Conservation (phyloP, 2,888 invertebrate species). For the Hyposoter didymator region DNA sequence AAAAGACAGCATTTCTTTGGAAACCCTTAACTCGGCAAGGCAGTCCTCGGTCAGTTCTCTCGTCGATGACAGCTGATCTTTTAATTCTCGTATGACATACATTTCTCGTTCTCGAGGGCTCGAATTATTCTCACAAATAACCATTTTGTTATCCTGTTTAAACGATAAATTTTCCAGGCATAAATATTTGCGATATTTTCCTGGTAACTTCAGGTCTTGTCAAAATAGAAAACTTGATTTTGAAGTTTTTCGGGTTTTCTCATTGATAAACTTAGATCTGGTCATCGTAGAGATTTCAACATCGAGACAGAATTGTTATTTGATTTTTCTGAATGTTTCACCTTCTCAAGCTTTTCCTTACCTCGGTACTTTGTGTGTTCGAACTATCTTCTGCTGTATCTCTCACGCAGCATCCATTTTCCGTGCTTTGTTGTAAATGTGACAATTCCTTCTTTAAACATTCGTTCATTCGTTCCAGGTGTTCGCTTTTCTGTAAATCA, state of each 20-base stretch:
- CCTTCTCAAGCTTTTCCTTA: neutral
- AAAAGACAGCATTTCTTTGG: slow-evolving; percentile 71
- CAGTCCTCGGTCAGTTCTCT: slow-evolving; percentile 70
- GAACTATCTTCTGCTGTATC: slow-evolving; percentile 1
- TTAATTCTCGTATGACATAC: slow-evolving; percentile 70
- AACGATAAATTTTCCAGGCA: neutral
- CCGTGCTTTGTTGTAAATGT: slow-evolving; percentile 36
- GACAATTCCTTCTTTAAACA: slow-evolving; percentile 60
- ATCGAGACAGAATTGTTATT: neutral
- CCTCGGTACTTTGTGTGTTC: slow-evolving; percentile 32
- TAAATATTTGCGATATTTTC: neutral
- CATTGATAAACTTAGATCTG: neutral
- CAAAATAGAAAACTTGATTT: neutral
- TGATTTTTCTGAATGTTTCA: neutral
- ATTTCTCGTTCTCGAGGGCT: slow-evolving; percentile 58
- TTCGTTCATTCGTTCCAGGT: slow-evolving; percentile 65
- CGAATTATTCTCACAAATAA: slow-evolving; percentile 16
- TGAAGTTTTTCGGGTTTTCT: neutral
- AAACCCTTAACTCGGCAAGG: slow-evolving; percentile 71
- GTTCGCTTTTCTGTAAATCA: slow-evolving; percentile 61
- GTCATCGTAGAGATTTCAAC: neutral
- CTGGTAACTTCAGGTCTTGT: neutral
- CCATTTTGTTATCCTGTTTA: slow-evolving; percentile 34
- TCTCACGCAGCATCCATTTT: slow-evolving; percentile 35
- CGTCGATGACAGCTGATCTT: slow-evolving; percentile 70